Evolutionary conservation across 2,113 vertebrate species (phyloP), one percentile per base, ranked within the genome.

Genomic region (Seriola aureovittata): DNA sequence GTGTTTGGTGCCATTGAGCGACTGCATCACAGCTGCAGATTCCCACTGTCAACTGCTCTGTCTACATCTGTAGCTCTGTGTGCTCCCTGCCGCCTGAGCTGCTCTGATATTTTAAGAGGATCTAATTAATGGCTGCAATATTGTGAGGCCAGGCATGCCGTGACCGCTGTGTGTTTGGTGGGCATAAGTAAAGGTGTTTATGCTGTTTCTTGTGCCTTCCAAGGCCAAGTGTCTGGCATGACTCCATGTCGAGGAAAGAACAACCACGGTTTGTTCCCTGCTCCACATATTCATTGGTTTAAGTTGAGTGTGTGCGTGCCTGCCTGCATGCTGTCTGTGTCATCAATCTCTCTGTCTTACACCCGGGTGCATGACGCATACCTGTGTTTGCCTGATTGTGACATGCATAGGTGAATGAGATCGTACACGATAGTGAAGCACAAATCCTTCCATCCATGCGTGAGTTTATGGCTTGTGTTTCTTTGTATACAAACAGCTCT

Each of bases 371-470:
- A 57, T 89, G 90, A 92, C 83, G 12, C 83, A 82, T 40, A 29
- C 34, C 67, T 81, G 82, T 80, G 86, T 89, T 91, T 89, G 38
- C 55, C 48, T 7, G 36, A 76, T 79, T 85, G 88, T 78, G 80
- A 84, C 83, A 84, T 73, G 67, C 80, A 70, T 9, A 67, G 80
- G 67, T 80, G 84, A 85, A 38, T 75, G 71, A 1, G 10, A 78
- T 72, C 68, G 1, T 70, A 34, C 76, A 85, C 55, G 70, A 78
- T 63, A 54, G 6, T 90, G 89, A 88, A 66, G 54, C 80, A 86
- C 16, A 64, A 42, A 69, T 81, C 42, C 50, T 25, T 59, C 19
- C 63, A 65, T 76, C 48, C 8, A 4, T 57, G 63, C 5, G 14
- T 59, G 48, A 68, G 59, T 55, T 52, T 44, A 21, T 70, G 44